phyloP scores from a whole-genome alignment of 2,113 vertebrate species.

The Perca flavescens region DNA sequence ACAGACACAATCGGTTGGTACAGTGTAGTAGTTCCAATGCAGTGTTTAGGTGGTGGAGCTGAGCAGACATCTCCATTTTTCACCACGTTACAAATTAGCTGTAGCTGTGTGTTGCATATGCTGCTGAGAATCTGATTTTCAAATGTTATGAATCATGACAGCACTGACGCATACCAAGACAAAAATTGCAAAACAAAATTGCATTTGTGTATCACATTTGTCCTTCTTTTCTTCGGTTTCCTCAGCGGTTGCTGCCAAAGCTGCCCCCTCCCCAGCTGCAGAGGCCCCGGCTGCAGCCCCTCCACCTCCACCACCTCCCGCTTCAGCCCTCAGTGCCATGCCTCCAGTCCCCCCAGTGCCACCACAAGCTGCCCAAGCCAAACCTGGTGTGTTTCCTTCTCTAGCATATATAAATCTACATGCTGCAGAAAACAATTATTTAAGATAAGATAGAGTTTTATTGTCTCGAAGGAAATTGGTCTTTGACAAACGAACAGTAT shows the following conservation, averaged over 20 bases:
- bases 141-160: neutral
- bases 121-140: neutral
- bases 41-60: no score
- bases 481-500: no score
- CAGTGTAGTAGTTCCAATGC: no score
- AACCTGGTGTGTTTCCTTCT: conserved; percentile 86
- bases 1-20: neutral
- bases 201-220: neutral
- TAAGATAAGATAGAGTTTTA: neutral
- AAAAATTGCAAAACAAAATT: neutral
- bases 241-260: conserved; percentile 88
- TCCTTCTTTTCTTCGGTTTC: neutral
- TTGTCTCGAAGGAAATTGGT: no score
- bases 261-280: conserved; percentile 83
- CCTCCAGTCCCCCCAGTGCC: conserved; percentile 86
- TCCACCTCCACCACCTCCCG: conserved; percentile 52
- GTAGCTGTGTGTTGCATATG: neutral
- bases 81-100: neutral
- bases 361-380: conserved; percentile 85
- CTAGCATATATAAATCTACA: neutral
- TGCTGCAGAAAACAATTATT: neutral
- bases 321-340: conserved; percentile 84
- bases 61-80: no score
- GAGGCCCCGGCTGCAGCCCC: conserved; percentile 75
- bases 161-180: neutral